Evolutionary conservation across 2,113 vertebrate species (phyloP).

Genomic region (Hippocampus zosterae): DNA sequence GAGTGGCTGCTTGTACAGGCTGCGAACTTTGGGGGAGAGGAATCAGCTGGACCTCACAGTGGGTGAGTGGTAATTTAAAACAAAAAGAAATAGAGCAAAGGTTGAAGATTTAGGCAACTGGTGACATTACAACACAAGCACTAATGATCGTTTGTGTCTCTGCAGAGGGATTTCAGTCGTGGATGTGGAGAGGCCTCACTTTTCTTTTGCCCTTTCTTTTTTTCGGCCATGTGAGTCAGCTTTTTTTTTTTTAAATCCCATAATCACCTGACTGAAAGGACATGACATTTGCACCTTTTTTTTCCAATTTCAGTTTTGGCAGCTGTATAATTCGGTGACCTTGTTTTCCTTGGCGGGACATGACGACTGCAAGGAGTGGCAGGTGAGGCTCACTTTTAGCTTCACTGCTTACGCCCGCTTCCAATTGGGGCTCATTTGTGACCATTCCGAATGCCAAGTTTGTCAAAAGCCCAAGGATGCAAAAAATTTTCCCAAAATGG

Average conservation of each 20-base stretch:
- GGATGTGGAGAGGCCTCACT: conserved; percentile 98
- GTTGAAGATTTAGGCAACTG: not conserved
- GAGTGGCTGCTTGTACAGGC: conserved; percentile 91
- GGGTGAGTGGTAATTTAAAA: conserved; percentile 70
- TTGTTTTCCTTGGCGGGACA: conserved; percentile 85
- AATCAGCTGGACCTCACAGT: conserved; percentile 97
- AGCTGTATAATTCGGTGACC: conserved; percentile 90
- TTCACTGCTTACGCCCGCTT: too few species aligned
- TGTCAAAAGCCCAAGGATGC: too few species aligned
- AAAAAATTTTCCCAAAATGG: too few species aligned
- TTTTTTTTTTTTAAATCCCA: not conserved
- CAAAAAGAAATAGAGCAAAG: not conserved
- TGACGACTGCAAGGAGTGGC: conserved; percentile 94
- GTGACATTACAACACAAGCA: not conserved
- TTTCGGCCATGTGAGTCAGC: conserved; percentile 91
- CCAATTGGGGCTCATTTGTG: not conserved
- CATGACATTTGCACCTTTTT: not conserved
- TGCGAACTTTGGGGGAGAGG: conserved; percentile 89
- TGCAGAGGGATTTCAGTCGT: conserved; percentile 97
- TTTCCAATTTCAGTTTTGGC: conserved; percentile 85
- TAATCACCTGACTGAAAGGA: not conserved
- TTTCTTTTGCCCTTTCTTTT: conserved; percentile 96
- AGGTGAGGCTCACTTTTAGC: conserved; percentile 69
- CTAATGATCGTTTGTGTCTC: conserved; percentile 17
- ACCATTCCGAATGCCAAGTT: not conserved